Conservation (phyloP, 2,113 vertebrate species). For the Ophthalmolycus amberensis region DNA sequence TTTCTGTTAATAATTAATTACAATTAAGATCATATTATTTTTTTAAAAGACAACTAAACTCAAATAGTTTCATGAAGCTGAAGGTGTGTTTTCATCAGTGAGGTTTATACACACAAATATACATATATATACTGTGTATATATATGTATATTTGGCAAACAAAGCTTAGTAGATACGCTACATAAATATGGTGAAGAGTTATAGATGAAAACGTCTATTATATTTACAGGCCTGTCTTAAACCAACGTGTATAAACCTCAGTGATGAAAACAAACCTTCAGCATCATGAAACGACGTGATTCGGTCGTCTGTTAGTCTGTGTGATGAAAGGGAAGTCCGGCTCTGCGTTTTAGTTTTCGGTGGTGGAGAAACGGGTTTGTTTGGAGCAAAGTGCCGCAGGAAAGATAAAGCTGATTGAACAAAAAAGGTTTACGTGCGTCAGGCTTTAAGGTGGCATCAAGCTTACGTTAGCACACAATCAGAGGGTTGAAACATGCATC, state of each 20-base stretch:
- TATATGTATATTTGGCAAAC: too few relatives aligned
- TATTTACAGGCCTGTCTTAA: neutral
- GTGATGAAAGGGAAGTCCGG: neutral
- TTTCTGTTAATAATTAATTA: neutral
- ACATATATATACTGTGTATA: too few relatives aligned
- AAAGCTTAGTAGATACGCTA: neutral
- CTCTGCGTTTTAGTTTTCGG: neutral
- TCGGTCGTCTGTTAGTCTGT: neutral
- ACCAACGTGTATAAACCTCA: neutral
- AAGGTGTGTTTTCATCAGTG: too few relatives aligned
- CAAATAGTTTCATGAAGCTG: neutral
- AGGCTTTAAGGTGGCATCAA: neutral
- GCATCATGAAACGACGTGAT: neutral
- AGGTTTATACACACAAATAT: too few relatives aligned
- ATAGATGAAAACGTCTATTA: neutral
- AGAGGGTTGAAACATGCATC: neutral
- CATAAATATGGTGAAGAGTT: too few relatives aligned
- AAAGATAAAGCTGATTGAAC: neutral
- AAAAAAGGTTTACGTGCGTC: neutral
- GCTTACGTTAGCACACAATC: neutral
- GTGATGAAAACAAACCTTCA: neutral
- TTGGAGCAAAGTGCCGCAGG: neutral
- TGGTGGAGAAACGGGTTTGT: neutral
- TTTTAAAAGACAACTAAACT: neutral
- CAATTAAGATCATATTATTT: neutral